Evolutionary conservation across 2,113 vertebrate genomes (phyloP).

Genomic region (Chionomys nivalis): DNA sequence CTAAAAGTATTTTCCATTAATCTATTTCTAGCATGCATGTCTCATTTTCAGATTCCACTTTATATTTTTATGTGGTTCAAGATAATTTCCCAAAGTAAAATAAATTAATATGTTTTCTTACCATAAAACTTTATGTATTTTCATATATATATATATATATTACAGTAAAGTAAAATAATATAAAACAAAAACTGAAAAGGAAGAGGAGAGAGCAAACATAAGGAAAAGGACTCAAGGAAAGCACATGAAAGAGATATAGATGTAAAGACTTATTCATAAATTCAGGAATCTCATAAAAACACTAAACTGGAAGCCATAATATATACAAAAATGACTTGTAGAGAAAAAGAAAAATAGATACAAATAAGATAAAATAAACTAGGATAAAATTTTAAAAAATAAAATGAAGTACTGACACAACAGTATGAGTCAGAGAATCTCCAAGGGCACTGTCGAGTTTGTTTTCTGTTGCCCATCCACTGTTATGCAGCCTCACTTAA

Average conservation of each 20-base stretch:
- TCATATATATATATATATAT: not conserved
- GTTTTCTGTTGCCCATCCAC: no score
- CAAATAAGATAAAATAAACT: not conserved
- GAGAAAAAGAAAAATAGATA: not conserved
- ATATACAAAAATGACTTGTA: not conserved
- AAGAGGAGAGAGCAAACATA: not conserved
- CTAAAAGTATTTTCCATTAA: not conserved
- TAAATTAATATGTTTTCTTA: conserved; percentile 16
- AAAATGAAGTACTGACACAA: not conserved
- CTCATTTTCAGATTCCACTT: not conserved
- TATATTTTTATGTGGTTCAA: conserved; percentile 23
- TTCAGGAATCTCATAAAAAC: not conserved
- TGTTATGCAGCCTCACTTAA: not conserved
- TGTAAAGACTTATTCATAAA: not conserved
- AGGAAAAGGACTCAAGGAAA: not conserved
- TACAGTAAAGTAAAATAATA: not conserved
- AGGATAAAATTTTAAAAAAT: not conserved
- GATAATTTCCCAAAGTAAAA: conserved; percentile 11
- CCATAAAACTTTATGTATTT: not conserved
- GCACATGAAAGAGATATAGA: not conserved
- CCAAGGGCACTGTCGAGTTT: not conserved
- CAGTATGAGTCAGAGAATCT: not conserved
- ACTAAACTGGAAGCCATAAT: not conserved
- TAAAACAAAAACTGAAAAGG: not conserved
- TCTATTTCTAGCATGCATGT: not conserved